Base-by-base conservation (phyloP, 2,888 invertebrate species). In the Agonum fuliginosum region DNA sequence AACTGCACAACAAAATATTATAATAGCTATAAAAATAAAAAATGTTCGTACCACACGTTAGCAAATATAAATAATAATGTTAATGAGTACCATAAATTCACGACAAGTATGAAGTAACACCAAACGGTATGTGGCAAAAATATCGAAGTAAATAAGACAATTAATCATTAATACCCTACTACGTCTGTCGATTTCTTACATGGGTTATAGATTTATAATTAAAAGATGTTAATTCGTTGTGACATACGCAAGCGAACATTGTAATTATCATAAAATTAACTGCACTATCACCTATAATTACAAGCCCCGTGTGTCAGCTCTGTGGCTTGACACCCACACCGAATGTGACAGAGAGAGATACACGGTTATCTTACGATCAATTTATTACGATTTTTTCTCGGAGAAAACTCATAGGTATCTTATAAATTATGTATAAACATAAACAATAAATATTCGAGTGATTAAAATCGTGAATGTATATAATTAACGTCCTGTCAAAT, bases 231-330 rank as follows among this genome's bases (percentile, higher is more conserved):
- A 75, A 75, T 75, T 46, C 27, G 67, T 67, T 51, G 48, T 67
- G 75, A 75, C 75, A 75, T 67, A 75, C 51, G 67, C 30, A 22
- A 14, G 67, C 67, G 65, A 67, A 75, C 75, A 67, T 75, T 75
- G 37, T 75, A 75, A 75, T 75, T 67, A 75, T 67, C 67, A 67
- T 75, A 75, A 75, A 75, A 75, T 75, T 75, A 75, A 75, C 75
- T 67, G 75, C 65, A 62, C 74, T 43, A 43, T 74, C 58, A 46
- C 46, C 46, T 46, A 70, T 70, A 70, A 70, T 70, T 70, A 70
- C 27, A 70, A 20, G 20, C 30, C 3, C 37, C 12, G 70, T 24
- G 70, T 46, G 70, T 27, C 70, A 70, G 24, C 27, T 46, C 46
- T 30, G 22, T 4, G 12, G 20, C 10, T 20, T 41, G 67, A 67